Conservation (phyloP, 2,113 vertebrate species). For the Macaca nemestrina region DNA sequence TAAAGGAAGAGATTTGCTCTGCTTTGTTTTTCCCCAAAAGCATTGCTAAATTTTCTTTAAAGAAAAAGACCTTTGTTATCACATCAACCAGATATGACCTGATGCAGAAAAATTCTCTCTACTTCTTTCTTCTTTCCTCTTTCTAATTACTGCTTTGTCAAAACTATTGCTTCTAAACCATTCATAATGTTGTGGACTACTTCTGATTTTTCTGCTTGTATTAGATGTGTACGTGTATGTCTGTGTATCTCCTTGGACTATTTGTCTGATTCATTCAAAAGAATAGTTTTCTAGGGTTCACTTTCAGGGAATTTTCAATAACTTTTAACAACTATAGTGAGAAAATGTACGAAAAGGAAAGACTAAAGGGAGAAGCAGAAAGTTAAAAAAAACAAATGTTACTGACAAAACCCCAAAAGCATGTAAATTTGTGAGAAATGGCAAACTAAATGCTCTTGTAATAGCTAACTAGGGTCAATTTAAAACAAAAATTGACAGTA, state of each 20-base stretch:
- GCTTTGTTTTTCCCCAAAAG: background rate
- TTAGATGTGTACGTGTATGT: background rate
- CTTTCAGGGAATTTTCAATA: background rate
- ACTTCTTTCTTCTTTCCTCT: background rate
- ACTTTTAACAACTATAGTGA: background rate
- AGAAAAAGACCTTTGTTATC: background rate
- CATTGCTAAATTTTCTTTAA: background rate
- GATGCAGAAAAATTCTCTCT: background rate
- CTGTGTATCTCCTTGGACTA: background rate
- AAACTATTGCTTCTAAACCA: background rate
- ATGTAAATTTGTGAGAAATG: constrained; percentile 68
- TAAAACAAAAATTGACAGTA: constrained; percentile 75
- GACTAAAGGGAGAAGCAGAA: background rate
- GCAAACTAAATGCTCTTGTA: constrained; percentile 81
- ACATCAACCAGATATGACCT: background rate
- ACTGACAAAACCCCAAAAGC: background rate
- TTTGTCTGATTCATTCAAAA: background rate
- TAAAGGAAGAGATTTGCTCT: background rate
- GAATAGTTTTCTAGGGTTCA: background rate
- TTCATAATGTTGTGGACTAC: background rate
- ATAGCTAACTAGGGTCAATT: constrained; percentile 83
- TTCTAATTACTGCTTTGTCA: background rate
- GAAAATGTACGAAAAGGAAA: background rate
- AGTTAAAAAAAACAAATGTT: constrained; percentile 22
- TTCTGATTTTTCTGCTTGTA: background rate